A percentile compares a stretch with the other conserved stretches of the same genome.
Evolutionary conservation across 2,797 vertebrate genomes (phyloP).

Genomic region (Sebastes iracundus): DNA sequence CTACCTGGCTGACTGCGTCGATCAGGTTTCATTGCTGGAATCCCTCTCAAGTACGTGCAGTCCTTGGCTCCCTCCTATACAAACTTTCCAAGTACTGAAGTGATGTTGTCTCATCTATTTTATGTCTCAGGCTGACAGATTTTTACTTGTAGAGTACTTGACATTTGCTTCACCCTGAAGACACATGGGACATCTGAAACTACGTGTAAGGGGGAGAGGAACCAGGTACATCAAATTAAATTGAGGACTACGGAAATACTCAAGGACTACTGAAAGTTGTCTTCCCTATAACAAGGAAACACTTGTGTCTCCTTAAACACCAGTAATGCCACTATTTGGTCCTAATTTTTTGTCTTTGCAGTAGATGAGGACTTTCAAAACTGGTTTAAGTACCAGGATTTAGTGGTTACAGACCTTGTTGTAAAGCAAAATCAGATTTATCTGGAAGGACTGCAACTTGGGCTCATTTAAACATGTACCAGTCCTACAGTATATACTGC

Average conservation of each 20-base stretch:
- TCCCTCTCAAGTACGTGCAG: background rate
- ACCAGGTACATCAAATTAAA: background rate
- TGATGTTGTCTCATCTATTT: conserved; percentile 2
- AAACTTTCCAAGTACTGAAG: background rate
- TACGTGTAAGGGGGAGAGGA: background rate
- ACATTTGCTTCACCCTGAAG: background rate
- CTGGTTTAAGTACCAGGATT: background rate
- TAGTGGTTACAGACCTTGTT: background rate
- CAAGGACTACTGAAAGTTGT: background rate
- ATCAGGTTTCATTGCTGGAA: background rate
- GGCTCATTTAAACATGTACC: background rate
- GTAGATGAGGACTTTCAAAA: background rate
- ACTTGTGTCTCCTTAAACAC: background rate
- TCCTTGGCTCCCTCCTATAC: background rate
- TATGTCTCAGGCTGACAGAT: background rate
- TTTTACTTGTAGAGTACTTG: background rate
- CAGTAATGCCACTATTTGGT: background rate
- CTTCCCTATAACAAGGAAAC: background rate
- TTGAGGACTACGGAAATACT: background rate
- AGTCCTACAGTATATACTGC: background rate
- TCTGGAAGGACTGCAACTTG: background rate
- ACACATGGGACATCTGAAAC: background rate
- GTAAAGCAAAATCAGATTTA: background rate
- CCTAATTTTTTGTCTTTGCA: background rate
- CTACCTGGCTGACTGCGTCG: conserved; percentile 12